Percentiles rank a stretch among this genome's conserved stretches.
phyloP scores from a whole-genome alignment of 1,140 invertebrate species.

The Hetaerina americana region DNA sequence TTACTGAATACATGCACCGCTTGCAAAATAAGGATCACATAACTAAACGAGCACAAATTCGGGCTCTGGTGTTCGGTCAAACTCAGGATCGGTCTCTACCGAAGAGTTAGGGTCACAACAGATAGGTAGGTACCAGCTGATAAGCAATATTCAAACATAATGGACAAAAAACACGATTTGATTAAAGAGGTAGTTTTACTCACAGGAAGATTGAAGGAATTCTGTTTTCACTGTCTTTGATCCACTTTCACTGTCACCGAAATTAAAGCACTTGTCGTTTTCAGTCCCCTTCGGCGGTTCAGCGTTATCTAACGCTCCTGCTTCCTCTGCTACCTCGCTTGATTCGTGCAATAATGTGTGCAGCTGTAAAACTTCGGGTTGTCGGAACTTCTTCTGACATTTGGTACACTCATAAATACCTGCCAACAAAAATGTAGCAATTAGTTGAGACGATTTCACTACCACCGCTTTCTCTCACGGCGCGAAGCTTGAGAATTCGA shows the following conservation, averaged over 20 bases:
- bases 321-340: not conserved
- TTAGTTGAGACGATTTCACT: not conserved
- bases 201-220: not conserved
- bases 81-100: too few relatives aligned
- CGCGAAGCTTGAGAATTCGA: too few relatives aligned
- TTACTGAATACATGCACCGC: too few relatives aligned
- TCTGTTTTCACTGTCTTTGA: not conserved
- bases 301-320: not conserved
- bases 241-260: not conserved
- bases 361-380: not conserved
- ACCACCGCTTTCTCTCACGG: too few relatives aligned
- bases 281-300: not conserved
- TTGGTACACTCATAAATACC: not conserved
- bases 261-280: not conserved
- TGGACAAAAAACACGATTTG: too few relatives aligned
- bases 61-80: too few relatives aligned
- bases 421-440: not conserved
- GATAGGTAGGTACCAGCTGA: too few relatives aligned
- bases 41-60: too few relatives aligned
- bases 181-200: not conserved
- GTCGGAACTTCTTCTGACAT: not conserved
- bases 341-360: not conserved
- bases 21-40: too few relatives aligned
- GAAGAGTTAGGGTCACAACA: too few relatives aligned
- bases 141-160: too few relatives aligned